A percentile compares a stretch with the other conserved stretches of the same genome.
phyloP scores from a whole-genome alignment of 2,113 vertebrate species.

The Hucho hucho region DNA sequence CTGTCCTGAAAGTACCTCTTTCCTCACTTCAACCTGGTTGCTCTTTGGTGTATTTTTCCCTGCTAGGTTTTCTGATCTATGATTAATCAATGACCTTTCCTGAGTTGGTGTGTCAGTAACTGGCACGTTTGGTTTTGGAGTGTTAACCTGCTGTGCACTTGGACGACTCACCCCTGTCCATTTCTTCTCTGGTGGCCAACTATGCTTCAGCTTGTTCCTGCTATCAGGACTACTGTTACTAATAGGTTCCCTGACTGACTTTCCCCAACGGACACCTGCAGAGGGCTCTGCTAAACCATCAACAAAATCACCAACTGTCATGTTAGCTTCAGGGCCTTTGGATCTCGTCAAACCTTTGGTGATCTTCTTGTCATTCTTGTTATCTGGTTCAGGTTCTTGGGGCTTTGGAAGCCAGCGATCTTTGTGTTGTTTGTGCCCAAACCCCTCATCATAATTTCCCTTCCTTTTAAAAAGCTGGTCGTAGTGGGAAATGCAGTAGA shows the following conservation, averaged over 20 bases:
- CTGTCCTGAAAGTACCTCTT: slow-evolving; percentile 8
- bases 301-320: not conserved
- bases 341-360: slow-evolving; percentile 22
- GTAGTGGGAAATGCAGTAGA: slow-evolving; percentile 77
- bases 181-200: slow-evolving; percentile 73
- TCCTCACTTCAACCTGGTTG: slow-evolving; percentile 11
- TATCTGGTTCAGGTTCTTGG: slow-evolving; percentile 41
- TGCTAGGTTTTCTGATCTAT: slow-evolving; percentile 14
- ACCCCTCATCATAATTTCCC: slow-evolving; percentile 78
- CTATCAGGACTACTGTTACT: slow-evolving; percentile 28
- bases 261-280: not conserved
- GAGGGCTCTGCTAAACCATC: slow-evolving; percentile 19
- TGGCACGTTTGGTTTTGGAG: slow-evolving; percentile 32
- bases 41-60: slow-evolving; percentile 18
- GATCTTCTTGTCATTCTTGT: slow-evolving; percentile 18
- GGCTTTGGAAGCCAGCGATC: slow-evolving; percentile 70
- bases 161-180: not conserved
- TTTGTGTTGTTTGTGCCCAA: slow-evolving; percentile 74
- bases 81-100: not conserved
- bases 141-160: slow-evolving; percentile 1
- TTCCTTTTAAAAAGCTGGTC: slow-evolving; percentile 74
- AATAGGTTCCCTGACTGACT: slow-evolving; percentile 56
- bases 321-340: slow-evolving; percentile 25
- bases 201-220: slow-evolving; percentile 60
- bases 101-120: slow-evolving; percentile 14